Percentiles rank a stretch among this genome's conserved stretches.
Evolutionary conservation across 92 coral and sea anemone species (phyloP).

Genomic region (Pocillopora meandrina): DNA sequence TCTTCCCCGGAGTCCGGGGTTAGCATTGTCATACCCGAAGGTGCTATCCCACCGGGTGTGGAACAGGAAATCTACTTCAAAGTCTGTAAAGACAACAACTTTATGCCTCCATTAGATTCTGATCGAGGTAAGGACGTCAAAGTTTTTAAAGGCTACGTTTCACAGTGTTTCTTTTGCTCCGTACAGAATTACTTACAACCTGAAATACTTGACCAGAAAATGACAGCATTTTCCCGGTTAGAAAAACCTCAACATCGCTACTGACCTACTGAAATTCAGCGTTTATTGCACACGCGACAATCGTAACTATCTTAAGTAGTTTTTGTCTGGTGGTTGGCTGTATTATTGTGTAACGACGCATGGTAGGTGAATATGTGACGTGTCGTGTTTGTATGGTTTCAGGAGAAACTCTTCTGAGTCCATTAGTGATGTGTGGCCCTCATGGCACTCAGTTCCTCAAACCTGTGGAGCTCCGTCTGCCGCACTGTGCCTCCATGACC

Average conservation of each 20-base stretch:
- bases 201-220: too few species aligned
- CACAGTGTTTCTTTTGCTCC: background rate
- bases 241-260: too few species aligned
- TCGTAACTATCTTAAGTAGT: too few species aligned
- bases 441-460: slow-evolving; percentile 96
- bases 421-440: slow-evolving; percentile 99
- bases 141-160: background rate
- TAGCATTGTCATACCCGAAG: slow-evolving; percentile 94
- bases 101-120: slow-evolving; percentile 95
- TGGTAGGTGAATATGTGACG: background rate
- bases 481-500: slow-evolving; percentile 98
- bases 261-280: too few species aligned
- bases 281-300: too few species aligned
- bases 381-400: slow-evolving; percentile 24
- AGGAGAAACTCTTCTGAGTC: slow-evolving; percentile 99
- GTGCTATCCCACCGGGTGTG: slow-evolving; percentile 87
- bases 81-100: slow-evolving; percentile 95
- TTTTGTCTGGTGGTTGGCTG: background rate
- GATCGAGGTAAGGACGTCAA: slow-evolving; percentile 81
- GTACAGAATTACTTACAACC: background rate
- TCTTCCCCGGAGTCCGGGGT: slow-evolving; percentile 97
- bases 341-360: background rate
- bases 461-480: slow-evolving; percentile 91
- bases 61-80: slow-evolving; percentile 99
- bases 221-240: too few species aligned